Percentiles rank a stretch among this genome's conserved stretches.
phyloP scores from a whole-genome alignment of 2,797 vertebrate genomes.

The Furcifer pardalis region DNA sequence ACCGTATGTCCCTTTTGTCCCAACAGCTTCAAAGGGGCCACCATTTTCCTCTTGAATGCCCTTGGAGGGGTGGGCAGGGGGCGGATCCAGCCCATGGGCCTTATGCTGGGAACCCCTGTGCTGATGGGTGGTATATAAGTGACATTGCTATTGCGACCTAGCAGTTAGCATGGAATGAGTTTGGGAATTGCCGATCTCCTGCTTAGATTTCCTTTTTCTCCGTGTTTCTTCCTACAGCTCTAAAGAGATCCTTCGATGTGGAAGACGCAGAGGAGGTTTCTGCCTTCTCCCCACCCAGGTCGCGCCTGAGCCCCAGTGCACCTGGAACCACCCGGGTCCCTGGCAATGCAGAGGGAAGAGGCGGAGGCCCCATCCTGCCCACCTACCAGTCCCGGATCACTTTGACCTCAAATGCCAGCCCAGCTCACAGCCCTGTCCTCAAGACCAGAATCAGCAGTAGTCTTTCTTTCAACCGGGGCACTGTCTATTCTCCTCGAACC shows the following conservation, averaged over 20 bases:
- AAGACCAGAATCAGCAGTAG: constrained; percentile 75
- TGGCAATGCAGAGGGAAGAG: constrained; percentile 67
- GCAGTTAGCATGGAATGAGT: not conserved
- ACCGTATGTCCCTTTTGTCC: too few relatives aligned
- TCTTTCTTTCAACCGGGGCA: constrained; percentile 81
- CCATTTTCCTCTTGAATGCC: too few relatives aligned
- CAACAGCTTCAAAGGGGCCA: too few relatives aligned
- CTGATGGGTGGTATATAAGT: too few relatives aligned
- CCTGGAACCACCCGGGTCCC: constrained; percentile 56
- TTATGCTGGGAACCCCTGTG: too few relatives aligned
- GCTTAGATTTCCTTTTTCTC: not conserved
- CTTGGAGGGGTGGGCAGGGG: too few relatives aligned
- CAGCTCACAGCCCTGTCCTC: constrained; percentile 68
- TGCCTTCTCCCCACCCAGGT: constrained; percentile 72
- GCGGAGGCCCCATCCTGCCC: constrained; percentile 50
- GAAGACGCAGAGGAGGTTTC: constrained; percentile 81
- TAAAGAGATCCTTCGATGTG: constrained; percentile 88
- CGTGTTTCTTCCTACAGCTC: constrained; percentile 69
- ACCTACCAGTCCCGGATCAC: constrained; percentile 61
- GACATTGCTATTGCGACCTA: too few relatives aligned
- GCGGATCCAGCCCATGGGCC: too few relatives aligned
- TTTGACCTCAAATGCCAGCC: constrained; percentile 65
- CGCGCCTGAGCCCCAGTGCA: constrained; percentile 64
- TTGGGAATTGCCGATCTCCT: not conserved
- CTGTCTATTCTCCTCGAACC: constrained; percentile 64